Percentiles rank a stretch among this genome's conserved stretches.
Evolutionary conservation across 2,888 invertebrate species (phyloP).

Genomic region (Heliconius hortense): DNA sequence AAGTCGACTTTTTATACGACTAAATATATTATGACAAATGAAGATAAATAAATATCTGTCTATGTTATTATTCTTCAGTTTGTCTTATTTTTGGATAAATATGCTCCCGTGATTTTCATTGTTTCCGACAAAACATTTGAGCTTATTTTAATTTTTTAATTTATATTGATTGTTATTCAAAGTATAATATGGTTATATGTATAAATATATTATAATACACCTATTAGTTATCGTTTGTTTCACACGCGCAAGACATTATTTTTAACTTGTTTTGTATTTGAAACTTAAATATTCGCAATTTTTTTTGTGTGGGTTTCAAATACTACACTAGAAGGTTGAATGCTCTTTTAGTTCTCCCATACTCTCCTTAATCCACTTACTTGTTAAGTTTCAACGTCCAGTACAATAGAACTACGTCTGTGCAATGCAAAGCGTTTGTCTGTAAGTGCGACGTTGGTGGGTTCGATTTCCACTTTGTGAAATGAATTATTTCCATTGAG

Average conservation of each 20-base stretch:
- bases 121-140: not conserved
- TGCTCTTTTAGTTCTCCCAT: too few species aligned
- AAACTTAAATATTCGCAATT: too few species aligned
- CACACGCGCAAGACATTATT: not conserved
- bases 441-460: too few species aligned
- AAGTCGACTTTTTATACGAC: not conserved
- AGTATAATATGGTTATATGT: not conserved
- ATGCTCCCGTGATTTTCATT: not conserved
- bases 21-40: not conserved
- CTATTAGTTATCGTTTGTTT: not conserved
- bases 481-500: too few species aligned
- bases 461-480: too few species aligned
- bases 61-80: not conserved
- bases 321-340: not conserved
- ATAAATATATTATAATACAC: not conserved
- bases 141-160: not conserved
- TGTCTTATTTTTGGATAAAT: not conserved
- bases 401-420: too few species aligned
- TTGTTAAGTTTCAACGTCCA: too few species aligned
- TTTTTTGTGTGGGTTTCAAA: too few species aligned
- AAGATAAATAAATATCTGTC: not conserved
- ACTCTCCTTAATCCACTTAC: too few species aligned
- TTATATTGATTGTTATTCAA: constrained; percentile 2
- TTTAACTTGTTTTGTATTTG: not conserved
- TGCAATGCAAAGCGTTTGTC: too few species aligned